Evolutionary conservation across 2,888 invertebrate genomes (phyloP), one percentile per base, ranked within the genome.

Genomic region (Malacosoma neustria): DNA sequence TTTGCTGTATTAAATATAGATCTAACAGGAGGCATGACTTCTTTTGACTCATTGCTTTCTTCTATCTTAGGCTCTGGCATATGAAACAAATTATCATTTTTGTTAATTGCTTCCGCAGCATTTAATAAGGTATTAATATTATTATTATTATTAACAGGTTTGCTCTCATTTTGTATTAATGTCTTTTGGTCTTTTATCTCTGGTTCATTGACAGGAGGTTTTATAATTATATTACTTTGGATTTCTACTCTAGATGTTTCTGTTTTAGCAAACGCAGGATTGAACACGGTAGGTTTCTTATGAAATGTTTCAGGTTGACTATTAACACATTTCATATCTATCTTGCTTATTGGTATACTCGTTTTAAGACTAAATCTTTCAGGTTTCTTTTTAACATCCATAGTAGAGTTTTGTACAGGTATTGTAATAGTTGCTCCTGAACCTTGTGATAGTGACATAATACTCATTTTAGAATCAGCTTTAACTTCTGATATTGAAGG

Each of bases 291-390:
- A 2, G 52, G 40, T 34, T 57, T 60, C 37, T 48, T 51, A 14
- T 45, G 13, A 32, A 45, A 30, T 12, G 48, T 22, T 22, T 22
- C 22, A 22, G 36, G 30, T n/a, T 30, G 34, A 34, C 33, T 68
- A 30, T 51, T 68, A 1, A 84, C 80, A 45, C 75, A 77, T 54
- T 82, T 85, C 65, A 85, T 72, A 45, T 85, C 85, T 30, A 85
- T 72, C 52, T 84, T 82, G 40, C 81, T 82, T 34, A 85, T 84
- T 3, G 86, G 86, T 48, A 86, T 86, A 49, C 84, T 85, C 0
- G 86, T 85, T 69, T 79, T 86, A 11, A 86, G 53, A 43, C 84
- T 84, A 35, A 75, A 82, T 34, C 77, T 57, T 58, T 84, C 84
- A 14, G 66, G 45, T 55, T 82, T 84, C 54, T 72, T 72, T 58